A percentile compares a stretch with the other conserved stretches of the same genome.
Evolutionary conservation across 2,797 vertebrate genomes (phyloP).

Genomic region (Falco rusticolus): DNA sequence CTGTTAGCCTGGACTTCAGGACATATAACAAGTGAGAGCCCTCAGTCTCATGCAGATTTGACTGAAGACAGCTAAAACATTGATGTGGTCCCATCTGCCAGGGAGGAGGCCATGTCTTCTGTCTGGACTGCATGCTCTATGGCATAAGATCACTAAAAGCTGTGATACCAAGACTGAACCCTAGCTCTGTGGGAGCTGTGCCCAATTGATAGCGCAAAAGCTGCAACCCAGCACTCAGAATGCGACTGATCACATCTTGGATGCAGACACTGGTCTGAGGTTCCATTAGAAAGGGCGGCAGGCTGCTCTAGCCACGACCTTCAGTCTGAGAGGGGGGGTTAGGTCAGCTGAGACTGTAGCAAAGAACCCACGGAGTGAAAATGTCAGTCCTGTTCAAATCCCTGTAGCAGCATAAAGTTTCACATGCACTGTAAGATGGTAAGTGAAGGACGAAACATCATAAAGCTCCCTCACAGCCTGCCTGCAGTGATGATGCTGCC

Average conservation of each 20-base stretch:
- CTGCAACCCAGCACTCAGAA: too few relatives aligned
- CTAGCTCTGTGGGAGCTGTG: background rate
- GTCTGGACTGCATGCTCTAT: background rate
- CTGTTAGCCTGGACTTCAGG: background rate
- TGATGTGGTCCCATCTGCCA: background rate
- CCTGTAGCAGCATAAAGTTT: background rate
- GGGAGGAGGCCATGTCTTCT: background rate
- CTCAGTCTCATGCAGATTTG: background rate
- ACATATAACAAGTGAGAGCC: background rate
- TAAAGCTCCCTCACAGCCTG: background rate
- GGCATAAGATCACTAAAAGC: background rate
- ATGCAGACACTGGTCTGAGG: background rate
- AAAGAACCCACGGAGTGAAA: background rate
- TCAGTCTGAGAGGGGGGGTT: background rate
- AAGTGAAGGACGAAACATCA: background rate
- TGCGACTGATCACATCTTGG: fast-evolving
- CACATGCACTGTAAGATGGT: background rate
- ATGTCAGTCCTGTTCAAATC: background rate
- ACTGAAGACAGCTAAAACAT: background rate
- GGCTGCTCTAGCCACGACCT: background rate
- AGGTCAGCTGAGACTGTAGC: background rate
- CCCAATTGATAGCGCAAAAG: background rate
- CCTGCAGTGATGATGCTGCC: background rate
- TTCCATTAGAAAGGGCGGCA: background rate
- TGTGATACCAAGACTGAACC: background rate